phyloP scores from a whole-genome alignment of 2,797 vertebrate genomes.

The Hemitrygon akajei region DNA sequence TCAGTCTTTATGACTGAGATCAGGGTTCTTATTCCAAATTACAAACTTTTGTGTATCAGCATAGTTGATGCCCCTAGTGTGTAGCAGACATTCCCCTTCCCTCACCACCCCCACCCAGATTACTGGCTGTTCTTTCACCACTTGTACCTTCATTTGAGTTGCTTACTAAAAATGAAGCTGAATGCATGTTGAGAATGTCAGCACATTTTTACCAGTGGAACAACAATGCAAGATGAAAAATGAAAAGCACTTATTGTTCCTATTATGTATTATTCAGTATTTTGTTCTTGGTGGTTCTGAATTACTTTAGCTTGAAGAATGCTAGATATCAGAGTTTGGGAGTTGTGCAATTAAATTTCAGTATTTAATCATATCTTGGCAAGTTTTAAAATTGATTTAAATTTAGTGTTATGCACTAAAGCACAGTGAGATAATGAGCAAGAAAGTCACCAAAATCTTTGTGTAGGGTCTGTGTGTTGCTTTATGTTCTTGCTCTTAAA shows the following conservation, averaged over 20 bases:
- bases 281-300: too few species aligned
- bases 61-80: neutral
- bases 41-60: neutral
- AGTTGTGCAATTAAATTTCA: neutral
- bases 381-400: neutral
- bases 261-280: too few species aligned
- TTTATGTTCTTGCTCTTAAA: neutral
- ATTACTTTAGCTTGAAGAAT: too few species aligned
- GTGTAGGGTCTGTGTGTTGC: neutral
- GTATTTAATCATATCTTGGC: neutral
- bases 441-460: neutral
- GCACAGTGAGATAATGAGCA: neutral
- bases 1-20: too few species aligned
- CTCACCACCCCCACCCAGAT: too few species aligned
- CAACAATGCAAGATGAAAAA: too few species aligned
- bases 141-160: neutral
- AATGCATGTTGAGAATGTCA: neutral
- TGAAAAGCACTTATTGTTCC: too few species aligned
- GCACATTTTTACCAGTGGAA: too few species aligned
- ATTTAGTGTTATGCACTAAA: neutral
- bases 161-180: neutral
- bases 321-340: too few species aligned
- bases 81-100: neutral
- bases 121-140: too few species aligned
- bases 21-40: neutral